A percentile compares a stretch with the other conserved stretches of the same genome.
These are phyloP conservation scores for Oscheius sp. DNA, from an alignment of 2,888 invertebrate species.

Conservation along the genomic window DNA sequence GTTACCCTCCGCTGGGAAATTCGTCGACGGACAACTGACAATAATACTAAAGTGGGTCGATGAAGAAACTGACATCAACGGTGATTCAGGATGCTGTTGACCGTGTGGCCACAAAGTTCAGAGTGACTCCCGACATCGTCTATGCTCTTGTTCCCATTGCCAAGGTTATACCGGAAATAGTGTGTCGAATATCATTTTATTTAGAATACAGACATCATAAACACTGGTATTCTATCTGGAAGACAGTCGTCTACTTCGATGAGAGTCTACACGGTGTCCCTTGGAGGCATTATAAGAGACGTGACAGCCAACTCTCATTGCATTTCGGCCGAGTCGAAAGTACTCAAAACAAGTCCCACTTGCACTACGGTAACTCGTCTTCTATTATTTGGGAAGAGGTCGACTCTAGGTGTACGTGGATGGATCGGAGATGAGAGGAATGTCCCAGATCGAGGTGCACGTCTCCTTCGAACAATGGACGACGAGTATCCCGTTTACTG, in stretches of 20 bases:
- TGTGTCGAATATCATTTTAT: not conserved
- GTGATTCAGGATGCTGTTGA: slow-evolving; percentile 29
- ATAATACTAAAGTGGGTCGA: slow-evolving; percentile 26
- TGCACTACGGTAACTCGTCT: slow-evolving; percentile 60
- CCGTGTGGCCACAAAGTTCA: slow-evolving; percentile 56
- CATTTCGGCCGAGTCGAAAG: slow-evolving; percentile 61
- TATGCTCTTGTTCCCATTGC: slow-evolving; percentile 46
- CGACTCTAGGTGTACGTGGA: slow-evolving; percentile 55
- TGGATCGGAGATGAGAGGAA: slow-evolving; percentile 66
- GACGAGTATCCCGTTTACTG: slow-evolving; percentile 61
- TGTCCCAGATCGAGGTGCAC: slow-evolving; percentile 57
- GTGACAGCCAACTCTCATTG: slow-evolving; percentile 68
- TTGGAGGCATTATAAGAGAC: slow-evolving; percentile 53
- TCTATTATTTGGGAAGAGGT: not conserved
- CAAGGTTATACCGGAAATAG: slow-evolving; percentile 24
- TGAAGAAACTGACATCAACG: not conserved
- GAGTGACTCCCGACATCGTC: slow-evolving; percentile 47
- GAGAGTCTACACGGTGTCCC: slow-evolving; percentile 59
- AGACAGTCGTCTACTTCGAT: slow-evolving; percentile 60
- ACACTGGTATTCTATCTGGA: slow-evolving; percentile 68
- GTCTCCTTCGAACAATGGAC: slow-evolving; percentile 61
- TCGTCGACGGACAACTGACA: slow-evolving; percentile 4
- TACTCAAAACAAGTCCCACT: slow-evolving; percentile 69
- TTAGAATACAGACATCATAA: slow-evolving; percentile 62
- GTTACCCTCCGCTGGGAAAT: slow-evolving; percentile 40